phyloP scores from a whole-genome alignment of 2,797 vertebrate genomes.

The Argentina silus region DNA sequence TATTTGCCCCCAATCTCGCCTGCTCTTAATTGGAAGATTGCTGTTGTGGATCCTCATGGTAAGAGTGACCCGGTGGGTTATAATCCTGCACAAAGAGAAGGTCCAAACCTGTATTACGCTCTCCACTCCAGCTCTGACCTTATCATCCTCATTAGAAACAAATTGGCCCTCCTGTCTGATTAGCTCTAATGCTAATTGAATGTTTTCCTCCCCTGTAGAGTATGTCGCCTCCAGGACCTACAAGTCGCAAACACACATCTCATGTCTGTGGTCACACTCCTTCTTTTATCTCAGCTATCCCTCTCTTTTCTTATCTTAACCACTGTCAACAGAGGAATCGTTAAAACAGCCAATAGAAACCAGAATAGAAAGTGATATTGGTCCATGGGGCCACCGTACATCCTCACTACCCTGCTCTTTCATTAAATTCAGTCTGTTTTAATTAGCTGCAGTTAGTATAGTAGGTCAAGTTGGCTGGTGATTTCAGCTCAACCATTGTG shows the following conservation, averaged over 20 bases:
- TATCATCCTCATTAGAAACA: background rate
- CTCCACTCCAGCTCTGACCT: background rate
- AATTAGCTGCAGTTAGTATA: background rate
- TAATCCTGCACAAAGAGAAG: background rate
- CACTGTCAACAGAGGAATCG: background rate
- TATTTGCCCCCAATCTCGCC: background rate
- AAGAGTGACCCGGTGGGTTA: background rate
- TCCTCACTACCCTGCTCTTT: background rate
- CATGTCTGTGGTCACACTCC: background rate
- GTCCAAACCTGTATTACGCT: background rate
- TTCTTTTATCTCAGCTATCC: too few relatives aligned
- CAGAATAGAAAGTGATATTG: background rate
- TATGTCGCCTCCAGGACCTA: background rate
- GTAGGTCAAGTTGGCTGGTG: constrained; percentile 16
- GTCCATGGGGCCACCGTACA: background rate
- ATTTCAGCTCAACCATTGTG: constrained; percentile 19
- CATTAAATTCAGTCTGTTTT: background rate
- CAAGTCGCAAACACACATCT: background rate
- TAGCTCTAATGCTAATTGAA: constrained; percentile 38
- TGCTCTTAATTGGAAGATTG: background rate
- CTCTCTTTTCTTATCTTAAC: background rate
- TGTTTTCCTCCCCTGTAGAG: constrained; percentile 9
- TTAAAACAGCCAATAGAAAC: background rate
- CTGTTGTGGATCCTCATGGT: background rate
- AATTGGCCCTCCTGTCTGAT: constrained; percentile 23